Conservation (phyloP, 1,140 invertebrate species). For the Ganaspis sp. region DNA sequence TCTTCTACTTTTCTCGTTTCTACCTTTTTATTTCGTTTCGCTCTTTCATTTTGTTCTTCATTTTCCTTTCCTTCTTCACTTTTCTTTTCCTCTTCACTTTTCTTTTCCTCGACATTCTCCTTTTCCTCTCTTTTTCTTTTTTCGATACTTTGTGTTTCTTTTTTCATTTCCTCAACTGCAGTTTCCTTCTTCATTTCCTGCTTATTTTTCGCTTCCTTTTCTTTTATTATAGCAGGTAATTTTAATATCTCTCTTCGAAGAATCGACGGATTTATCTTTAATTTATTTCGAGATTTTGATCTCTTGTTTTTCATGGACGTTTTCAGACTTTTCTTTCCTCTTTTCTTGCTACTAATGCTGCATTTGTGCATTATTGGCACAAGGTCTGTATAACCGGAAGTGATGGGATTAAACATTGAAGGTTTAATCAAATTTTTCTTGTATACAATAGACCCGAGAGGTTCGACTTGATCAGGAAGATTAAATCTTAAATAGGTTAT, state of each 20-base stretch:
- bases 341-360: background rate
- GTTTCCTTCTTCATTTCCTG: background rate
- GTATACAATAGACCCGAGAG: background rate
- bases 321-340: background rate
- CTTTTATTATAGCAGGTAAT: no score
- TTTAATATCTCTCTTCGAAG: background rate
- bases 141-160: no score
- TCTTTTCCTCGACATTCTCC: no score
- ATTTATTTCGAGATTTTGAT: no score
- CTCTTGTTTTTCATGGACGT: background rate
- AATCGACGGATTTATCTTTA: background rate
- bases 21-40: no score
- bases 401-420: background rate
- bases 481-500: background rate
- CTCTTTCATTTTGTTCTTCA: no score
- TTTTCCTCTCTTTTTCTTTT: no score
- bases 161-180: background rate
- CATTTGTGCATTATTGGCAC: background rate
- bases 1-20: no score
- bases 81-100: no score
- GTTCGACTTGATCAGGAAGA: slow-evolving; percentile 16
- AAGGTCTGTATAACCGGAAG: background rate
- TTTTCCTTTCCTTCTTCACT: no score
- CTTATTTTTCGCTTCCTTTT: no score
- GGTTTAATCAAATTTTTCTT: background rate